A percentile compares a stretch with the other conserved stretches of the same genome.
phyloP scores from a whole-genome alignment of 2,888 invertebrate species.

The Torymus aiolomorphi region DNA sequence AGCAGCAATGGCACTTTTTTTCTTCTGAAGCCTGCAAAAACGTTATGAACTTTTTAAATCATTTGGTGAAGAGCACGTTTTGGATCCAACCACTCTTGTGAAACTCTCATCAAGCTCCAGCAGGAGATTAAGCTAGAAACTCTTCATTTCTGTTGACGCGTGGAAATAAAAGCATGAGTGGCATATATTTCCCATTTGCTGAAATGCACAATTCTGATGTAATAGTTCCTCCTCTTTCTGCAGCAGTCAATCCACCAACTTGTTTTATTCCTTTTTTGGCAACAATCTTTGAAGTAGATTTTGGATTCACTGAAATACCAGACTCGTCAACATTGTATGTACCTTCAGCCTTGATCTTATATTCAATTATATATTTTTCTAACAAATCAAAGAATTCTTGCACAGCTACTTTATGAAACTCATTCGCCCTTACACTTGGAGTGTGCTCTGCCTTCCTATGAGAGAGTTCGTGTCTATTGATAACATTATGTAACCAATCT shows the following conservation, averaged over 20 bases:
- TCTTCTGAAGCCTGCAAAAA: conserved; percentile 60
- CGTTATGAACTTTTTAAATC: conserved; percentile 74
- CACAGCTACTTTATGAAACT: conserved; percentile 12
- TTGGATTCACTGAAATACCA: conserved; percentile 64
- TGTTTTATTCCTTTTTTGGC: conserved; percentile 62
- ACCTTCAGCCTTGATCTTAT: conserved; percentile 18
- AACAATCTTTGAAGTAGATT: conserved; percentile 63
- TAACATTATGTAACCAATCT: not conserved
- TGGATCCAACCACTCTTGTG: conserved; percentile 49
- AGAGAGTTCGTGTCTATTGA: not conserved
- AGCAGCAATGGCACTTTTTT: conserved; percentile 65
- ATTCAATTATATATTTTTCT: not conserved
- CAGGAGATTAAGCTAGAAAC: not conserved
- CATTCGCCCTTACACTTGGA: not conserved
- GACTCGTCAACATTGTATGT: conserved; percentile 67
- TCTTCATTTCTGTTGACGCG: conserved; percentile 43
- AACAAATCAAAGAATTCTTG: conserved; percentile 19
- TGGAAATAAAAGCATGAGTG: conserved; percentile 26
- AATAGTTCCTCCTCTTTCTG: conserved; percentile 63
- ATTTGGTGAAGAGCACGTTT: conserved; percentile 46
- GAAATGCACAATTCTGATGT: conserved; percentile 64
- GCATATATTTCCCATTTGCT: conserved; percentile 60
- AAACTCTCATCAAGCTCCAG: conserved; percentile 43
- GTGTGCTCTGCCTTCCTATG: not conserved
- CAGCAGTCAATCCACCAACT: conserved; percentile 64